Evolutionary conservation across 1,140 invertebrate genomes (phyloP), one percentile per base, ranked within the genome.

Genomic region (Vanessa atalanta): DNA sequence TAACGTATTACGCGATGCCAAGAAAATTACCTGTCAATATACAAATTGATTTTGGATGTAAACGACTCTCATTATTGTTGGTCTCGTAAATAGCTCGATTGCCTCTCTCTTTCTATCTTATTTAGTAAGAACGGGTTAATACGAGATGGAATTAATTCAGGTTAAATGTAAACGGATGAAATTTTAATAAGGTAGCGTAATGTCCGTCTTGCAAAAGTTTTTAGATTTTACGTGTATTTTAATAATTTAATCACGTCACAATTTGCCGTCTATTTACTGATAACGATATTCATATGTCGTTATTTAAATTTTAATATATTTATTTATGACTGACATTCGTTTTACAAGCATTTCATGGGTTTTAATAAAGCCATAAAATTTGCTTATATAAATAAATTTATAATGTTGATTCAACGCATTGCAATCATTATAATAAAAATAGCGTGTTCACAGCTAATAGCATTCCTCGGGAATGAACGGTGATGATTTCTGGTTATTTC

Each of bases 1-100:
- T 48, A 48, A 65, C 23, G 47, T 53, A 47, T 16, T 16, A 26
- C 53, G n/a, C 55, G 26, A 60, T 23, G 43, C 51, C 48, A 47
- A 72, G 70, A 66, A 72, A 72, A 72, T 72, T 55, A 72, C 50
- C 70, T 66, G 70, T 72, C 70, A 66, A 55, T 72, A 66, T 66
- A 65, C 20, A 23, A 66, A 72, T 72, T 72, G 64, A 65, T 72
- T 72, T 48, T 66, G n/a, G 65, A 72, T 72, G 64, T 65, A 72
- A 66, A 66, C 55, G 66, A n/a, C 31, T 43, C 65, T 67, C 53
- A 69, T 43, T 57, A 60, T 37, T 37, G 57, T 61, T 37, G 57
- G 14, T 15, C 57, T 61, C 57, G 57, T 61, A 61, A 61, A 61
- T 61, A 61, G 31, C 23, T 57, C 16, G n/a, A 61, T 61, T 15